Base-by-base conservation (phyloP, 2,113 vertebrate species). In the Cathartes aura region DNA sequence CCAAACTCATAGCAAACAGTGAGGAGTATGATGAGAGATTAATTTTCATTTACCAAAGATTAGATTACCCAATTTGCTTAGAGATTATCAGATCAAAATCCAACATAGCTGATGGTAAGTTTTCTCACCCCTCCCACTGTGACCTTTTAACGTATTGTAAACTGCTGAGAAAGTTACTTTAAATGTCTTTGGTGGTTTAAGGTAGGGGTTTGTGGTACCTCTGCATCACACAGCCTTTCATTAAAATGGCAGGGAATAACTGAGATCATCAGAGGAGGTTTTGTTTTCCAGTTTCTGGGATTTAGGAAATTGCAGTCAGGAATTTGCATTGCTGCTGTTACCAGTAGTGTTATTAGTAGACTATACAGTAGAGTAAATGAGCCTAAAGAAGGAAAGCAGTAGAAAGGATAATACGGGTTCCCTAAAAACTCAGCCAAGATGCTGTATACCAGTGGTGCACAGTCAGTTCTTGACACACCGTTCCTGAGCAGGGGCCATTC, bases 121-220 rank as follows among this genome's bases (percentile, higher is more conserved):
- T 95, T 88, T 55, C 55, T 86, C 67, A 71, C 18, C 20, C 71
- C 66, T 95, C 84, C 91, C 55, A n/a, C 93, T 66, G 38, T 96
- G 94, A 94, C 89, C 82, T 97, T 94, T 94, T 64, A 93, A 52
- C 76, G 22, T 50, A 19, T 70, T 88, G 58, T 63, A 86, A 92
- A 95, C 50, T 96, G 92, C 88, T 93, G 82, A 97, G 88, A 73
- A 78, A 78, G 72, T 59, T 32, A 40, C 66, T 96, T 95, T 81
- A 83, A 95, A 90, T 90, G 71, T 90, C 79, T 92, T 64, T 0
- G 2, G 62, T 90, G 42, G 53, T 90, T 94, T 80, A 62, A 82
- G 58, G 62, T 91, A 64, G 72, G 86, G 62, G 48, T 40, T 87
- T 80, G 70, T 73, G 74, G 70, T 91, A 75, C 36, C 30, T 96